Base-by-base conservation (phyloP, 1,140 invertebrate species). In the Diuraphis noxia region DNA sequence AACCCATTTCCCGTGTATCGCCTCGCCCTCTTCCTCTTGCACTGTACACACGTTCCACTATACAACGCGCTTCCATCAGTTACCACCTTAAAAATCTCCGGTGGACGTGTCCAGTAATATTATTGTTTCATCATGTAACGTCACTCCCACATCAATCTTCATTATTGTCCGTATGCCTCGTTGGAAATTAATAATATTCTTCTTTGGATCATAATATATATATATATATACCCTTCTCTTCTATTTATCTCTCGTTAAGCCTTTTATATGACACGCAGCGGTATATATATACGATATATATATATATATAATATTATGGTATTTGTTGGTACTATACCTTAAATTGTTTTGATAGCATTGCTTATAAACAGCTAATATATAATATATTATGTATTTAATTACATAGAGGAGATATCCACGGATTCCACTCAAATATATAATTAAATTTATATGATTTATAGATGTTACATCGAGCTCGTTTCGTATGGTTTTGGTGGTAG, bases 81-180 rank as follows among this genome's bases (percentile, higher is more conserved):
- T 41, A n/a, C 81, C 17, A 84, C 40, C 82, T 84, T 84, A 84
- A 84, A 84, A 43, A 46, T 84, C 25, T 84, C 41, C 17, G 7
- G 82, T 46, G 17, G 41, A 21, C 41, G 38, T 3, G 23, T 23
- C 9, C 23, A 81, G 8, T 38, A 1, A 38, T 30, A 40, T 43
- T 84, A 84, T 84, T 43, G 41, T 84, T 84, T 84, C 82, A 84
- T 46, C 41, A 9, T 43, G 30, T 30, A 34, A 43, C 82, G 41
- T 84, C 40, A 43, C 41, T 84, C 30, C 17, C 30, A n/a, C 82
- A 84, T 84, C 81, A 84, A 43, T 84, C 81, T 43, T 84, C 81
- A 43, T 84, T 84, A 84, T 84, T 84, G n/a, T 43, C 13, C 41
- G 21, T 49, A 23, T 34, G 25, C 23, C 21, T 2, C 34, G 19